phyloP scores from a whole-genome alignment of 2,888 invertebrate genomes.

The Clivina fossor region DNA sequence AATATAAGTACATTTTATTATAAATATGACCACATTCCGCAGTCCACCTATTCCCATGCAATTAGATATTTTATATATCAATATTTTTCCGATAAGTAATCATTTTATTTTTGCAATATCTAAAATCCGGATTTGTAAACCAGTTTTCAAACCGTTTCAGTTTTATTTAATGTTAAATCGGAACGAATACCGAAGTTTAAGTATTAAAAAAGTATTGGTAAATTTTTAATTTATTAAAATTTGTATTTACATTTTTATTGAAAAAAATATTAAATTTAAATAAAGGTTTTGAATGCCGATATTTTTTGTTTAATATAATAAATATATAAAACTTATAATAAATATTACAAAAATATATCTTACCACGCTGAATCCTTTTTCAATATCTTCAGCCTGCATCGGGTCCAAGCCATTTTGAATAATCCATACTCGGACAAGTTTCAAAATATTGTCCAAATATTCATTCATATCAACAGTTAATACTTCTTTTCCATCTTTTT shows the following conservation, averaged over 20 bases:
- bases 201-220: too few relatives aligned
- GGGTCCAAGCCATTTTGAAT: conserved; percentile 54
- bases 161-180: too few relatives aligned
- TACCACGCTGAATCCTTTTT: conserved; percentile 56
- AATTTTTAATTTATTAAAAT: too few relatives aligned
- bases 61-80: too few relatives aligned
- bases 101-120: too few relatives aligned
- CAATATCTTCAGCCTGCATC: conserved; percentile 54
- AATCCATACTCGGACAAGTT: conserved; percentile 52
- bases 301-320: not conserved
- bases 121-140: too few relatives aligned
- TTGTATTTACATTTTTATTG: not conserved
- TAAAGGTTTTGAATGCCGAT: not conserved
- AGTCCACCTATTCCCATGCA: too few relatives aligned
- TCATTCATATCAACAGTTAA: conserved; percentile 32
- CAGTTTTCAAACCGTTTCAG: too few relatives aligned
- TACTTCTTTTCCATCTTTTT: not conserved
- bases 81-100: too few relatives aligned
- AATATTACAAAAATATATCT: conserved; percentile 41
- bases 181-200: too few relatives aligned
- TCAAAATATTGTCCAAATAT: conserved; percentile 52
- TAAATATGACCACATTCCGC: too few relatives aligned
- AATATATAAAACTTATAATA: not conserved
- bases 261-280: not conserved
- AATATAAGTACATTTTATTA: too few relatives aligned